phyloP scores from a whole-genome alignment of 2,113 vertebrate genomes.

The Tetrao urogallus region DNA sequence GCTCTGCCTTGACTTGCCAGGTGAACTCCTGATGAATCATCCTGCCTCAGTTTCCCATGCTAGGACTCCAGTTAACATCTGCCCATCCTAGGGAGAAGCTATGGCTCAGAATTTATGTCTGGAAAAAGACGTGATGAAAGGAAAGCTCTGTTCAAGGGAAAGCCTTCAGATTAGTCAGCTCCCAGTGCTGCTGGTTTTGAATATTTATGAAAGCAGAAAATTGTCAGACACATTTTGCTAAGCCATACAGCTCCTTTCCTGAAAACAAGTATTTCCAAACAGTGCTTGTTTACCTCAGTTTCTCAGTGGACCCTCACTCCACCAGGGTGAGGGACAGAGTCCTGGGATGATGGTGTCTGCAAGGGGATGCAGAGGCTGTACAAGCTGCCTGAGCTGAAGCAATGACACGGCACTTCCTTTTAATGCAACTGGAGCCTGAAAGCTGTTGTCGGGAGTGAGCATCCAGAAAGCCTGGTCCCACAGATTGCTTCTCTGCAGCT shows the following conservation, averaged over 20 bases:
- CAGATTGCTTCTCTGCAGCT: neutral
- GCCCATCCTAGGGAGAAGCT: neutral
- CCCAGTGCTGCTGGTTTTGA: neutral
- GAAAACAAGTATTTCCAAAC: neutral
- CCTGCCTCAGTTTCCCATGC: neutral
- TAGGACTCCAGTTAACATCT: neutral
- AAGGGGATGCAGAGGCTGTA: neutral
- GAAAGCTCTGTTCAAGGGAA: neutral
- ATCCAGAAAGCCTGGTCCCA: neutral
- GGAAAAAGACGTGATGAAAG: neutral
- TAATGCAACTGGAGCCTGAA: neutral
- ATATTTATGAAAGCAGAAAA: neutral
- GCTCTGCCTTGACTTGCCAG: neutral
- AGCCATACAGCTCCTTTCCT: neutral
- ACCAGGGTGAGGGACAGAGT: neutral
- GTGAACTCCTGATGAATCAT: neutral
- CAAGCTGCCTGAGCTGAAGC: neutral
- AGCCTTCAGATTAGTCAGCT: neutral
- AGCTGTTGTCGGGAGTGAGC: neutral
- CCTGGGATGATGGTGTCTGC: neutral
- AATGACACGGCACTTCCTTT: neutral
- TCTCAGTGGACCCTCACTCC: neutral
- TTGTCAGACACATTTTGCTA: neutral
- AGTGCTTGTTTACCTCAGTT: neutral
- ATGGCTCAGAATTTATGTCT: neutral